Evolutionary conservation across 1,140 invertebrate species (phyloP).

Genomic region (Sarcophaga bullata): DNA sequence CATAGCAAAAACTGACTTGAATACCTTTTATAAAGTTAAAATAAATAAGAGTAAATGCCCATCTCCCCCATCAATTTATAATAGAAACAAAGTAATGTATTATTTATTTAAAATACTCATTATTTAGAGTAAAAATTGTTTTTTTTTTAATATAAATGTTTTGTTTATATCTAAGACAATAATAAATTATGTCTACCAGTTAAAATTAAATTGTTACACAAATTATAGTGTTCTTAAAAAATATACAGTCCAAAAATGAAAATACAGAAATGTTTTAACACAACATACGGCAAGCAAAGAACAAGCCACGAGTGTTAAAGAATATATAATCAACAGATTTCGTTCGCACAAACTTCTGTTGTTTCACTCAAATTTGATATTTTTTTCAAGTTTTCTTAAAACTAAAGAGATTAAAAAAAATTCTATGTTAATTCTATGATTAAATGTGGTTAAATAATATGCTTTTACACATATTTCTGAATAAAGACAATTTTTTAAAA

Average conservation of each 20-base stretch:
- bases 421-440: too few relatives aligned
- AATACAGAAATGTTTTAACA: neutral
- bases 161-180: constrained; percentile 3
- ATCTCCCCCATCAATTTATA: neutral
- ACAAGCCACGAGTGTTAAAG: neutral
- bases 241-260: constrained; percentile 12
- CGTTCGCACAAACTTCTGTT: neutral
- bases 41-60: neutral
- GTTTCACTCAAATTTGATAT: neutral
- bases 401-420: neutral
- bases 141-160: constrained; percentile 9
- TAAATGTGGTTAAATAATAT: too few relatives aligned
- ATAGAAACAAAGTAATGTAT: constrained; percentile 27
- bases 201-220: constrained; percentile 1
- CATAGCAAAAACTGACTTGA: too few relatives aligned
- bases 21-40: too few relatives aligned
- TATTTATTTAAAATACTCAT: constrained; percentile 36
- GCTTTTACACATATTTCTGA: too few relatives aligned
- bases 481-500: too few relatives aligned
- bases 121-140: constrained; percentile 19
- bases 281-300: neutral
- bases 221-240: constrained; percentile 15
- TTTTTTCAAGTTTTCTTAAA: neutral
- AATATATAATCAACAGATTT: neutral
- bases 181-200: neutral